Conservation (phyloP, 1,140 invertebrate species). For the Gryon sp. region DNA sequence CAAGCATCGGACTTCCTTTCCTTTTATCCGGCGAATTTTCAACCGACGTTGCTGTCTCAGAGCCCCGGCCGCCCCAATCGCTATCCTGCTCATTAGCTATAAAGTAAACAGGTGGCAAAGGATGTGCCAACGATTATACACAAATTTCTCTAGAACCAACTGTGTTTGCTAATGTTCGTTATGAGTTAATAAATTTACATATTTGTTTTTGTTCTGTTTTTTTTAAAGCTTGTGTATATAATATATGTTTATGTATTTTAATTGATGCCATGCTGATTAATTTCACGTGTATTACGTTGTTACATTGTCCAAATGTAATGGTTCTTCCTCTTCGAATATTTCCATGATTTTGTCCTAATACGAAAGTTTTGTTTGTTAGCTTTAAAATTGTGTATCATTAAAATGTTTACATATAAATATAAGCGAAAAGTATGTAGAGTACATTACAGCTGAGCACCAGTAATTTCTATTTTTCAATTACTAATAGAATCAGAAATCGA, state of each 20-base stretch:
- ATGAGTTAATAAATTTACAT: neutral
- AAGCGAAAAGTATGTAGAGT: too few species aligned
- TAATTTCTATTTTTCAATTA: too few species aligned
- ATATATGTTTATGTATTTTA: neutral
- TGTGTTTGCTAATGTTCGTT: slow-evolving; percentile 21
- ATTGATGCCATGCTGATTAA: slow-evolving; percentile 10
- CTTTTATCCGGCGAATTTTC: slow-evolving; percentile 69
- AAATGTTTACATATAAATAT: too few species aligned
- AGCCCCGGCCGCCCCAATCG: slow-evolving; percentile 77
- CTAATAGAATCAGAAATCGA: too few species aligned
- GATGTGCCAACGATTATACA: slow-evolving; percentile 70
- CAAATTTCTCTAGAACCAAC: slow-evolving; percentile 28
- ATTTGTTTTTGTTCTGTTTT: neutral
- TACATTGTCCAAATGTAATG: neutral
- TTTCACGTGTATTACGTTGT: slow-evolving; percentile 10
- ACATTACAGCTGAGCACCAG: too few species aligned
- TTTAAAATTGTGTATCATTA: too few species aligned
- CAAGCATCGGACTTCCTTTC: slow-evolving; percentile 64
- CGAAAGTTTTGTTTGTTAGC: too few species aligned
- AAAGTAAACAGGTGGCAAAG: slow-evolving; percentile 74
- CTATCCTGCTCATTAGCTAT: slow-evolving; percentile 75
- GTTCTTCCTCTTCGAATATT: slow-evolving; percentile 1
- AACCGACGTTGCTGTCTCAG: slow-evolving; percentile 26
- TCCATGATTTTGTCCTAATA: too few species aligned
- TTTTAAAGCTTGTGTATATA: too few species aligned